Conservation (phyloP, 2,113 vertebrate species). For the Anser cygnoides region DNA sequence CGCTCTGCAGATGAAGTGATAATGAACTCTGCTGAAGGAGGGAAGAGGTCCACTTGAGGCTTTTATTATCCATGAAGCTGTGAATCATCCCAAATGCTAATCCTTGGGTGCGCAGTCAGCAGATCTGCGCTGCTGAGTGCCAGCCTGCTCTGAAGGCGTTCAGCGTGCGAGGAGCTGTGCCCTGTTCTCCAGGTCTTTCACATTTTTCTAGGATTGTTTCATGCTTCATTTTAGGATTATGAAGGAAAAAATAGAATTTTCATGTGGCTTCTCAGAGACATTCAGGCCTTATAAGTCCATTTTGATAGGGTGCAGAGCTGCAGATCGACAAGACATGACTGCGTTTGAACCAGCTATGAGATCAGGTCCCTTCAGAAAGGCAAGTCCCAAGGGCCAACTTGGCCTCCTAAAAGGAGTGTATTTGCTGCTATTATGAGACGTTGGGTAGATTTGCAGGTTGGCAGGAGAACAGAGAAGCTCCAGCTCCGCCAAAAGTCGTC, state of each 20-base stretch:
- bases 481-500: neutral
- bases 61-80: conserved; percentile 45
- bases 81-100: conserved; percentile 50
- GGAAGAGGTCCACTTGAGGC: neutral
- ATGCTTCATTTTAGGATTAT: neutral
- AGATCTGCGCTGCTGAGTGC: neutral
- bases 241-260: neutral
- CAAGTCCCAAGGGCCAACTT: neutral
- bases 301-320: neutral
- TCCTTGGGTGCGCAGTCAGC: conserved; percentile 2
- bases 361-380: neutral
- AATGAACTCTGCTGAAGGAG: conserved; percentile 24
- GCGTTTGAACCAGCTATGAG: neutral
- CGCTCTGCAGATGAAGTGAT: conserved; percentile 32
- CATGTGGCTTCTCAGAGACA: neutral
- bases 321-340: neutral
- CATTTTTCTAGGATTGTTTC: neutral
- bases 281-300: neutral
- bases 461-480: neutral
- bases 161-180: neutral
- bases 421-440: neutral
- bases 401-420: neutral
- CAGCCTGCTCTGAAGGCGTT: neutral
- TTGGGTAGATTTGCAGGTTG: neutral
- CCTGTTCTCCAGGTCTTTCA: neutral